phyloP scores from a whole-genome alignment of 2,888 invertebrate genomes.

The Villa cingulata region DNA sequence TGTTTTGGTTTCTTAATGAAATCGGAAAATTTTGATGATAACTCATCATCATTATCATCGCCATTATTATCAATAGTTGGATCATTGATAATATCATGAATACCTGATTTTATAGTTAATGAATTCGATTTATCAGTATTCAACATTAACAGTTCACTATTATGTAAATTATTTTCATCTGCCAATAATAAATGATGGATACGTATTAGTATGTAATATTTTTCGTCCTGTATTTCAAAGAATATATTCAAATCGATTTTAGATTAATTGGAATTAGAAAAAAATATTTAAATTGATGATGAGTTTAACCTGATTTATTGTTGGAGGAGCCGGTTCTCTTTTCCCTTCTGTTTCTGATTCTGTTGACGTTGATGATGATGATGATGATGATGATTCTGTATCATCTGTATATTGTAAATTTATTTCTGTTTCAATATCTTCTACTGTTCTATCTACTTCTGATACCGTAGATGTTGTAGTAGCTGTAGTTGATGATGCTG shows the following conservation, averaged over 20 bases:
- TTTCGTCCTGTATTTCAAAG: slow-evolving; percentile 22
- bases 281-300: too few relatives aligned
- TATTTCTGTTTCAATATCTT: too few relatives aligned
- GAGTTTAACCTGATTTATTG: too few relatives aligned
- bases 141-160: slow-evolving; percentile 61
- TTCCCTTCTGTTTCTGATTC: too few relatives aligned
- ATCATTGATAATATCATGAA: slow-evolving; percentile 19
- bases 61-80: too few relatives aligned
- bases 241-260: background rate
- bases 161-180: slow-evolving; percentile 54
- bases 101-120: background rate
- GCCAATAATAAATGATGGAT: slow-evolving; percentile 63
- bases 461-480: background rate
- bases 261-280: too few relatives aligned
- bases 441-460: background rate
- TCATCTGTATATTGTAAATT: too few relatives aligned
- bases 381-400: too few relatives aligned
- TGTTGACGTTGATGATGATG: too few relatives aligned
- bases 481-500: slow-evolving; percentile 11
- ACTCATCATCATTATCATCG: slow-evolving; percentile 14
- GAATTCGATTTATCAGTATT: slow-evolving; percentile 17
- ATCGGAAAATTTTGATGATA: slow-evolving; percentile 37
- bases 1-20: slow-evolving; percentile 48
- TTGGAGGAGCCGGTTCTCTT: too few relatives aligned
- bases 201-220: slow-evolving; percentile 55